These are phyloP conservation scores for Hemichromis elongatus DNA, from an alignment of 2,113 vertebrate species.

Conservation along the genomic window DNA sequence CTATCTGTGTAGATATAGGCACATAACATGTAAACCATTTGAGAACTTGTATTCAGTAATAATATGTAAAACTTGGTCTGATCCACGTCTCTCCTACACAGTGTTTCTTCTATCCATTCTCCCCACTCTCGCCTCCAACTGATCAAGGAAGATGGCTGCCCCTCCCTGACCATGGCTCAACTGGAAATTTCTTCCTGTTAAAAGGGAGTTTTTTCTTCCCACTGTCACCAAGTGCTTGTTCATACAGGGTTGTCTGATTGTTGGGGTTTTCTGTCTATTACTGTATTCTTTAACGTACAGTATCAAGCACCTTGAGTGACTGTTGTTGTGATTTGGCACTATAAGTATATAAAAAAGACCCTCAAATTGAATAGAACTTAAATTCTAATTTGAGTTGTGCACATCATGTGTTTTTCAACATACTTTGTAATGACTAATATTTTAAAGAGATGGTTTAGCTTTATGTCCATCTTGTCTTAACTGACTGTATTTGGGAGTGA, in stretches of 20 bases:
- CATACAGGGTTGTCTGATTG: neutral
- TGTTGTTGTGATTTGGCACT: too few relatives aligned
- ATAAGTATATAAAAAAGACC: too few relatives aligned
- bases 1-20: neutral
- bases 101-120: neutral
- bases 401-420: neutral
- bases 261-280: neutral
- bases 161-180: neutral
- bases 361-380: too few relatives aligned
- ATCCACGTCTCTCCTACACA: neutral
- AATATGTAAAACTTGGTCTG: neutral
- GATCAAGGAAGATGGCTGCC: neutral
- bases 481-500: neutral
- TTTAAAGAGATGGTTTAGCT: neutral
- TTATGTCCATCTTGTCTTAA: neutral
- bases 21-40: neutral
- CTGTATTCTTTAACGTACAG: neutral
- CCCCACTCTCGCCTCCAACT: neutral
- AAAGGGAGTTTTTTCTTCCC: neutral
- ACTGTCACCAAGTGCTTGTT: neutral
- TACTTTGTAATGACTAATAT: neutral
- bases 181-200: neutral
- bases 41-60: neutral
- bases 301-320: neutral
- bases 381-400: neutral